Evolutionary conservation across 2,113 vertebrate genomes (phyloP).

Genomic region (Onychostruthus taczanowskii): DNA sequence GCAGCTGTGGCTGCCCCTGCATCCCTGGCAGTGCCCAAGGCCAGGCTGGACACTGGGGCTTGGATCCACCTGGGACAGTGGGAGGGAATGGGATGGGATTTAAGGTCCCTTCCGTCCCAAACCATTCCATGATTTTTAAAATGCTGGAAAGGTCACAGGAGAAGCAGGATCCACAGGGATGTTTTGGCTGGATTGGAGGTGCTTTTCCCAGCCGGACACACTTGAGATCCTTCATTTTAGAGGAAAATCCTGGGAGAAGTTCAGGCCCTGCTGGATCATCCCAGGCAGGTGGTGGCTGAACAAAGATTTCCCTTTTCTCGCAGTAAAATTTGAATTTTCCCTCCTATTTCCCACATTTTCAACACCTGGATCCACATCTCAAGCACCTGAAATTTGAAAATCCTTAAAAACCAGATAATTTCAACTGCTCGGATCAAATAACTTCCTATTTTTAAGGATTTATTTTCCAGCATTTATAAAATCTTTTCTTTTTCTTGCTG

Average conservation of each 20-base stretch:
- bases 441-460: not conserved
- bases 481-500: rapidly evolving
- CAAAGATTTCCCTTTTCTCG: rapidly evolving
- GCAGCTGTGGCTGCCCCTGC: too few species aligned
- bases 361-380: not conserved
- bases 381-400: rapidly evolving
- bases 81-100: too few species aligned
- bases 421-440: rapidly evolving
- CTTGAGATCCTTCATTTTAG: not conserved
- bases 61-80: too few species aligned
- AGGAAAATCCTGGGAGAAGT: not conserved
- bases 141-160: not conserved
- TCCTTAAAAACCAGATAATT: rapidly evolving
- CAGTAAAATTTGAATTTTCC: not conserved
- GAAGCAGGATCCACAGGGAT: rapidly evolving
- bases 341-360: not conserved
- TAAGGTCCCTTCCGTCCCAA: too few species aligned
- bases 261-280: not conserved
- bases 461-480: not conserved
- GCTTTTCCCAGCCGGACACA: not conserved
- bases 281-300: rapidly evolving
- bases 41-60: too few species aligned
- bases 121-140: not conserved
- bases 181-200: rapidly evolving
- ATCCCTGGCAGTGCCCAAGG: too few species aligned